Evolutionary conservation across 2,888 invertebrate species (phyloP).

Genomic region (Dryadula phaetusa): DNA sequence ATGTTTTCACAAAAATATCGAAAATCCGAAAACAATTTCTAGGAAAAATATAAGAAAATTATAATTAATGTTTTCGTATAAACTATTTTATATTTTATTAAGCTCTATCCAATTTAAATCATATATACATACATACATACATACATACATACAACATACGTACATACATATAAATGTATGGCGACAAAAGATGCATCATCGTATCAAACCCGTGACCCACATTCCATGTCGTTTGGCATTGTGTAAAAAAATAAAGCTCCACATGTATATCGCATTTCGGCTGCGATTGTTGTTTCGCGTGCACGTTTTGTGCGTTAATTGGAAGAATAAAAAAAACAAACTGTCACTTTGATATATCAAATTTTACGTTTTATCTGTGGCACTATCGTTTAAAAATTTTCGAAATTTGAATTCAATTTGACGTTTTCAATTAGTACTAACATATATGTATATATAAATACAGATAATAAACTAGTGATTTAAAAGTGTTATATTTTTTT

Average conservation of each 20-base stretch:
- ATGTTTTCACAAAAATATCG: too few species aligned
- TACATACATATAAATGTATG: background rate
- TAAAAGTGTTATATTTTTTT: background rate
- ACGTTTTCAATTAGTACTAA: too few species aligned
- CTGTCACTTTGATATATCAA: background rate
- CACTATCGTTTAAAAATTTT: too few species aligned
- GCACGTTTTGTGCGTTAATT: slow-evolving; percentile 52
- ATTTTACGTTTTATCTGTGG: background rate
- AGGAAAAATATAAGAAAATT: too few species aligned
- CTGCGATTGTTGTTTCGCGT: slow-evolving; percentile 59
- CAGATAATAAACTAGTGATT: slow-evolving; percentile 4
- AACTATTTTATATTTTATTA: background rate
- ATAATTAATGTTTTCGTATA: background rate
- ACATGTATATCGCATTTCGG: slow-evolving; percentile 66
- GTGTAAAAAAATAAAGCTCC: slow-evolving; percentile 71
- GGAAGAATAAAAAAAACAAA: slow-evolving; percentile 27
- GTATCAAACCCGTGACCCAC: slow-evolving; percentile 72
- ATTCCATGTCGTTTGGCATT: slow-evolving; percentile 65
- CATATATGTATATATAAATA: background rate
- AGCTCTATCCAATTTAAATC: background rate
- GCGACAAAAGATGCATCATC: slow-evolving; percentile 71
- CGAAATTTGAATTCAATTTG: too few species aligned
- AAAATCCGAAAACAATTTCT: too few species aligned
- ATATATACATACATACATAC: slow-evolving; percentile 27
- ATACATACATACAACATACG: slow-evolving; percentile 15